A percentile compares a stretch with the other conserved stretches of the same genome.
Conservation (phyloP, 2,888 invertebrate species). For the Pristionchus fissidentatus region DNA sequence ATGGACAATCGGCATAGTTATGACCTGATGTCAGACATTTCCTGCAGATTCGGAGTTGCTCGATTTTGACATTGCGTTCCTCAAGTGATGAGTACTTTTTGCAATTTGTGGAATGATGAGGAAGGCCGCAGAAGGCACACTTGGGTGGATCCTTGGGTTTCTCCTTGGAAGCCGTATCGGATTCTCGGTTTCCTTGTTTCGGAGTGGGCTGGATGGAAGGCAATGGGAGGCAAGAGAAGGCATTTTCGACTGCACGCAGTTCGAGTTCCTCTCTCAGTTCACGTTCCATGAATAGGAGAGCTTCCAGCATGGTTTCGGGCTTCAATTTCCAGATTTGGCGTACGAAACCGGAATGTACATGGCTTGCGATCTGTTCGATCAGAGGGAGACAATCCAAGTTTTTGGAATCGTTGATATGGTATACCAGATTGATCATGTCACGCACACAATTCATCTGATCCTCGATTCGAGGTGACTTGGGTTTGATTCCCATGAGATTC, state of each 20-base stretch:
- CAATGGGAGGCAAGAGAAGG: not conserved
- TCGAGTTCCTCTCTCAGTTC: conserved; percentile 2
- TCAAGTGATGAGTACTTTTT: not conserved
- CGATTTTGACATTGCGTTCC: not conserved
- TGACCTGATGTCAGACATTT: not conserved
- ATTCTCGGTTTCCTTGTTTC: not conserved
- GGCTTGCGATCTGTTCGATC: not conserved
- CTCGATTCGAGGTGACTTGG: not conserved
- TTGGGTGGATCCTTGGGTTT: not conserved
- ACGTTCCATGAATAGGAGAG: not conserved
- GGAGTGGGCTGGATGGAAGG: not conserved
- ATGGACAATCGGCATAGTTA: not conserved
- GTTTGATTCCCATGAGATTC: not conserved
- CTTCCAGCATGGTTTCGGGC: not conserved
- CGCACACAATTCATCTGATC: not conserved
- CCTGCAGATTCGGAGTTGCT: not conserved
- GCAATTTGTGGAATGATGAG: not conserved
- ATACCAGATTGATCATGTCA: not conserved
- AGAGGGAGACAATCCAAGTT: not conserved
- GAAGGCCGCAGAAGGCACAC: not conserved
- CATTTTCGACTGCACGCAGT: not conserved
- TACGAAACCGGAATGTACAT: not conserved
- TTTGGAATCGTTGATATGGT: not conserved
- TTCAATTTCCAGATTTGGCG: conserved; percentile 19
- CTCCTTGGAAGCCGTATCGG: not conserved